phyloP scores from a whole-genome alignment of 2,113 vertebrate species.

The Zosterops lateralis region DNA sequence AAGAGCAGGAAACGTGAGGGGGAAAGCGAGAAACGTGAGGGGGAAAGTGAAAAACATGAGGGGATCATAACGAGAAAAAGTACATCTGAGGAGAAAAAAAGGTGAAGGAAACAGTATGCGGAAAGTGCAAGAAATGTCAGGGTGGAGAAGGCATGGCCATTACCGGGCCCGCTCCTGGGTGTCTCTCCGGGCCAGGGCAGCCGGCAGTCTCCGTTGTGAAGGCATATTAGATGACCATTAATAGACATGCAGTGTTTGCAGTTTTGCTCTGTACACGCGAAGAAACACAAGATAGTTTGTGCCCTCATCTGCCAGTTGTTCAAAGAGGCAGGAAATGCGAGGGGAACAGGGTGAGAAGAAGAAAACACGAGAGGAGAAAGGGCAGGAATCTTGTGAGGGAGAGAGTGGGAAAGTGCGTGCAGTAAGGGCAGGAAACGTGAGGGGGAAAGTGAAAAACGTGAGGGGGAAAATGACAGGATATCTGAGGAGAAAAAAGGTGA shows the following conservation, averaged over 20 bases:
- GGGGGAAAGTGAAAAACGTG: neutral
- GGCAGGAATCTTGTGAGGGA: neutral
- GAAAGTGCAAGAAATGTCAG: neutral
- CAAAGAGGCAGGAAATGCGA: neutral
- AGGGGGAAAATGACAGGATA: neutral
- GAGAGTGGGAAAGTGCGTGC: neutral
- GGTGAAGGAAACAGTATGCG: neutral
- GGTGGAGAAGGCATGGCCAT: too few species aligned
- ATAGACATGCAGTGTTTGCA: too few species aligned
- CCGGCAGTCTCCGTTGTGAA: too few species aligned
- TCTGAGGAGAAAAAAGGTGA: neutral
- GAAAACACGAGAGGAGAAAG: too few species aligned
- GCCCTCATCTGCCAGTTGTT: neutral
- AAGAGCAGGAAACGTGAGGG: neutral
- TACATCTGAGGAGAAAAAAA: neutral
- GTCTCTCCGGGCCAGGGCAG: too few species aligned
- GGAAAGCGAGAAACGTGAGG: too few species aligned
- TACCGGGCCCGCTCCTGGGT: accelerated
- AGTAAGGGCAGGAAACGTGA: neutral
- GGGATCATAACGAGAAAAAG: neutral
- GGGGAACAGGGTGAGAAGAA: accelerated
- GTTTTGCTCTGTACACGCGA: neutral
- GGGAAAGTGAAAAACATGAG: neutral
- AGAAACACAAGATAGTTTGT: neutral
- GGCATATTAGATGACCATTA: too few species aligned